Base-by-base conservation (phyloP, 2,888 invertebrate species). In the Eristalis arbustorum region DNA sequence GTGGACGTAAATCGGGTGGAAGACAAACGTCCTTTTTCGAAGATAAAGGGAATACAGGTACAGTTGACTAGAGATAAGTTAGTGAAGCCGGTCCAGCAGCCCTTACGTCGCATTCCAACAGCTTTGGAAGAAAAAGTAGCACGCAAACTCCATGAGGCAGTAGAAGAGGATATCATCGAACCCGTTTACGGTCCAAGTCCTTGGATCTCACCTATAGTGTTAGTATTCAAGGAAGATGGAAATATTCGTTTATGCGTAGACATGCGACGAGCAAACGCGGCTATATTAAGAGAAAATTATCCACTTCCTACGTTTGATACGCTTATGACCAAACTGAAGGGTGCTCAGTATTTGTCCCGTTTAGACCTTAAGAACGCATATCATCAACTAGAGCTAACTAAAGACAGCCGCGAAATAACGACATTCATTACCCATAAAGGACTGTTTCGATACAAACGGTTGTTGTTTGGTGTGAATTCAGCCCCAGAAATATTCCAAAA, bases 391-490 rank as follows among this genome's bases (percentile, higher is more conserved):
- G 89, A 81, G 49, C 8, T 49, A 42, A 42, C 42, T n/a, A 42
- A 42, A 42, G 42, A 42, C 42, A 42, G n/a, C 42, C n/a, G n/a
- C 42, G 42, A 42, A 42, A 42, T 42, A 42, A 42, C 77, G 14
- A 81, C 71, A 6, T 77, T 81, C 23, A 69, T 84, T 4, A 78
- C 78, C 22, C 64, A 68, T 49, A 84, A 74, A 37, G 69, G 78
- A 0, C 31, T 81, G 64, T 90, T 89, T 76, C 69, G 90, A 13
- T 91, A 91, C 72, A 91, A 91, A 77, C 72, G 91, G 11, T 59
- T 91, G 4, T 89, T 91, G 90, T 92, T 92, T 75, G 91, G 91
- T 0, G 89, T 91, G 0, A 89, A 90, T 37, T 91, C 89, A 89
- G 80, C 68, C 8, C 67, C 73, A 6, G 79, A 76, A 40, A 67